These are phyloP conservation scores for Umimayanthus chanpuru DNA, from an alignment of 92 coral and sea anemone species.

Conservation along the genomic window DNA sequence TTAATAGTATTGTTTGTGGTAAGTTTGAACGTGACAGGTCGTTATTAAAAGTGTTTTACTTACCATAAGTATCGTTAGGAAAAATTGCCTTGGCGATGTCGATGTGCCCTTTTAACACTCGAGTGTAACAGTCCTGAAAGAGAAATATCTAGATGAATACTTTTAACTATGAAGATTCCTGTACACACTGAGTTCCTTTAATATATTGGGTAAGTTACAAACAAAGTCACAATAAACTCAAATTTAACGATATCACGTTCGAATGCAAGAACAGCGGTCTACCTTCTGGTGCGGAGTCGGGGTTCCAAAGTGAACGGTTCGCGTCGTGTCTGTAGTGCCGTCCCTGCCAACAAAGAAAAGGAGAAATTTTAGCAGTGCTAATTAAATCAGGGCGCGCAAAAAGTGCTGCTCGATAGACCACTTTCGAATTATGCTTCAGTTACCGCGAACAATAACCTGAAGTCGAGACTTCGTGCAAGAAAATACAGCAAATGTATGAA, in stretches of 20 bases:
- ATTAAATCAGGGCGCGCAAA: not conserved
- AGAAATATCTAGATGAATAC: not conserved
- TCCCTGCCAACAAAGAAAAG: constrained; percentile 58
- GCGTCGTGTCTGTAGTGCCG: constrained; percentile 94
- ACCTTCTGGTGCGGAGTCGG: constrained; percentile 88
- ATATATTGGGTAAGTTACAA: not conserved
- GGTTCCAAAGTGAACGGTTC: constrained; percentile 91
- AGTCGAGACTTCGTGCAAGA: too few relatives aligned
- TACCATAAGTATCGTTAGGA: constrained; percentile 95
- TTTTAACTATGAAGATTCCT: not conserved
- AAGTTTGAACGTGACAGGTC: not conserved
- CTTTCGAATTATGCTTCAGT: too few relatives aligned
- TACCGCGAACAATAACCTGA: too few relatives aligned
- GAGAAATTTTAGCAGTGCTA: not conserved
- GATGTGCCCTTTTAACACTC: constrained; percentile 94
- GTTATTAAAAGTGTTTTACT: not conserved
- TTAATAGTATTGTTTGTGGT: not conserved
- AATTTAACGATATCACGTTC: not conserved
- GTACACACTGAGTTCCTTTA: not conserved
- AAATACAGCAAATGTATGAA: too few relatives aligned
- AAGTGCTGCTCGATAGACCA: not conserved
- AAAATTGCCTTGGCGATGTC: constrained; percentile 97
- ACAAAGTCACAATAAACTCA: not conserved
- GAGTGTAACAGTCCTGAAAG: constrained; percentile 89
- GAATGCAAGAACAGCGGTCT: not conserved